These are phyloP conservation scores for Odontophorus gujanensis DNA, from an alignment of 2,113 vertebrate species.

Conservation along the genomic window DNA sequence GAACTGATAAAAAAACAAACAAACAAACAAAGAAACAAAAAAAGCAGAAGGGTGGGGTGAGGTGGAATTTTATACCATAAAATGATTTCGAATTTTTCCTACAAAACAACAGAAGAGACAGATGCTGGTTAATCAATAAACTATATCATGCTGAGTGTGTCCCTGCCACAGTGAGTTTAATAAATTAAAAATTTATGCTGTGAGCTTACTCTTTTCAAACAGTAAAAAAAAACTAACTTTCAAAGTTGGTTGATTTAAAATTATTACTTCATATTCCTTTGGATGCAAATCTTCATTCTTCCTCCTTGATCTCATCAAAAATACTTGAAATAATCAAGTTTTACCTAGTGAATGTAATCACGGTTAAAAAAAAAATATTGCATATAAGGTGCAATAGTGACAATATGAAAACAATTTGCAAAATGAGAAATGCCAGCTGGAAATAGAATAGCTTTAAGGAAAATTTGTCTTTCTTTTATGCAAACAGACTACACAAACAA, in stretches of 20 bases:
- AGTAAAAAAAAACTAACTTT: slow-evolving; percentile 17
- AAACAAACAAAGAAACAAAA: background rate
- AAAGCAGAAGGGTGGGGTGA: no score
- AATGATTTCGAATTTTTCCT: background rate
- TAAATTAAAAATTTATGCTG: slow-evolving; percentile 58
- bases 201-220: slow-evolving; percentile 14
- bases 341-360: background rate
- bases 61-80: background rate
- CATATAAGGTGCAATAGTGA: background rate
- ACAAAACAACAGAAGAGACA: background rate
- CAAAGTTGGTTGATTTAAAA: slow-evolving; percentile 10
- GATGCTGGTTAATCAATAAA: background rate
- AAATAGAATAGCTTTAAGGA: slow-evolving; percentile 17
- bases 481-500: background rate
- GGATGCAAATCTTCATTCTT: background rate
- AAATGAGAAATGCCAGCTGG: background rate
- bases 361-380: background rate
- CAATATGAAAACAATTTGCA: background rate
- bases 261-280: background rate
- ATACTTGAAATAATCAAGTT: background rate
- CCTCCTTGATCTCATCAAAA: background rate
- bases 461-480: background rate
- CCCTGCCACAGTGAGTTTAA: slow-evolving; percentile 30
- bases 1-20: background rate
- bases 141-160: background rate